These are phyloP conservation scores for Leuctra nigra DNA, from an alignment of 2,888 invertebrate genomes.

Conservation along the genomic window DNA sequence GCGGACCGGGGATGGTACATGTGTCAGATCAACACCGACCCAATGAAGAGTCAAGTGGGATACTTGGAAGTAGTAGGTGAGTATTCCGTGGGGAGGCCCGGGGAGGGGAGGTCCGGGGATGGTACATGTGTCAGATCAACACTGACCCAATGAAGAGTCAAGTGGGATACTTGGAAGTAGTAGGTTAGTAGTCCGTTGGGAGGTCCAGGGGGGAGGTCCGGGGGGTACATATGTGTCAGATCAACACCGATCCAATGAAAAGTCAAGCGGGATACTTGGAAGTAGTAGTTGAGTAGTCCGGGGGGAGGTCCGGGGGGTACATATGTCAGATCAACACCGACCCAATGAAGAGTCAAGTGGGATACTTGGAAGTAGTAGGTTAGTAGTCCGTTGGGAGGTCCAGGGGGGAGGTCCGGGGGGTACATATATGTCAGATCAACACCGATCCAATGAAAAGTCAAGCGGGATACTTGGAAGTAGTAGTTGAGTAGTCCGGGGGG, in stretches of 20 bases:
- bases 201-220: too few species aligned
- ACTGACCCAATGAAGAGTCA: slow-evolving; percentile 70
- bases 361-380: slow-evolving; percentile 61
- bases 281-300: slow-evolving; percentile 55
- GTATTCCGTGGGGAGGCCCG: too few species aligned
- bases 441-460: too few species aligned
- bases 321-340: slow-evolving; percentile 73
- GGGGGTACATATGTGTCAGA: slow-evolving; percentile 78
- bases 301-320: too few species aligned
- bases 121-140: slow-evolving; percentile 75
- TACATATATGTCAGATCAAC: too few species aligned
- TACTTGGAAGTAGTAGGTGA: slow-evolving; percentile 60
- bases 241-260: slow-evolving; percentile 69
- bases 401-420: too few species aligned
- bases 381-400: too few species aligned
- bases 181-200: slow-evolving; percentile 54
- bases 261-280: slow-evolving; percentile 58
- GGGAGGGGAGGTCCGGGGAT: slow-evolving; percentile 76
- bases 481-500: too few species aligned
- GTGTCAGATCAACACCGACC: slow-evolving; percentile 70
- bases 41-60: slow-evolving; percentile 64
- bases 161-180: slow-evolving; percentile 57
- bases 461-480: too few species aligned
- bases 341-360: slow-evolving; percentile 66
- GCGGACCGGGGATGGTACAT: slow-evolving; percentile 77